Conservation (phyloP, 1,140 invertebrate genomes). For the Rhopalosiphum maidis region DNA sequence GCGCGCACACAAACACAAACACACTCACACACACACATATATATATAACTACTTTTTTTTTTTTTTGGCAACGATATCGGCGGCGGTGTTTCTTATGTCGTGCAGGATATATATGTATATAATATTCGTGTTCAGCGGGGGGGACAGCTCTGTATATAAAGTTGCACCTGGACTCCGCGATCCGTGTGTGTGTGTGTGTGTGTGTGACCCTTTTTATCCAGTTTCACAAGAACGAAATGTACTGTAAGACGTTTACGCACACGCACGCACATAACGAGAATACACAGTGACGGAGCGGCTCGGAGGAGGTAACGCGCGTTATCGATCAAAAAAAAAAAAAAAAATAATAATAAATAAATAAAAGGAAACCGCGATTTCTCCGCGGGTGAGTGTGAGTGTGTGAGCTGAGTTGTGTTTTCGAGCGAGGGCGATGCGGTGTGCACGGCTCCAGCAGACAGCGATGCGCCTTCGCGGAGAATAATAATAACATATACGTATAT, state of each 20-base stretch:
- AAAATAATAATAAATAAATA: not conserved
- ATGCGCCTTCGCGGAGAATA: slow-evolving; percentile 32
- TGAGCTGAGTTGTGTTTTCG: not conserved
- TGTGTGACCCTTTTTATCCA: slow-evolving; percentile 53
- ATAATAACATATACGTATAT: slow-evolving; percentile 23
- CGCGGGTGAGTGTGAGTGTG: not conserved
- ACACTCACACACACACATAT: too few species aligned
- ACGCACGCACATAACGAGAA: not conserved
- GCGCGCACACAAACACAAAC: too few species aligned
- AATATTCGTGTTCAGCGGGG: not conserved
- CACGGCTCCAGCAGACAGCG: slow-evolving; percentile 27
- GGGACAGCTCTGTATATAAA: not conserved
- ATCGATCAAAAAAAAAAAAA: slow-evolving; percentile 54
- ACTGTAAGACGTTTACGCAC: not conserved
- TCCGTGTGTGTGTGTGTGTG: not conserved
- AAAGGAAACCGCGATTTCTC: slow-evolving; percentile 44
- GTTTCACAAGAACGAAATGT: slow-evolving; percentile 43
- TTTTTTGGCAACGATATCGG: slow-evolving; percentile 33
- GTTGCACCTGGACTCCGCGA: slow-evolving; percentile 51
- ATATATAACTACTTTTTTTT: not conserved
- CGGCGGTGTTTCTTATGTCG: slow-evolving; percentile 23
- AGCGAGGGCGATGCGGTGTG: not conserved
- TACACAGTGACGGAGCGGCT: not conserved
- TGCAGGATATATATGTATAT: not conserved
- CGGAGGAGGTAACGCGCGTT: slow-evolving; percentile 27